Base-by-base conservation (phyloP, 2,888 invertebrate species). In the Coremacera marginata region DNA sequence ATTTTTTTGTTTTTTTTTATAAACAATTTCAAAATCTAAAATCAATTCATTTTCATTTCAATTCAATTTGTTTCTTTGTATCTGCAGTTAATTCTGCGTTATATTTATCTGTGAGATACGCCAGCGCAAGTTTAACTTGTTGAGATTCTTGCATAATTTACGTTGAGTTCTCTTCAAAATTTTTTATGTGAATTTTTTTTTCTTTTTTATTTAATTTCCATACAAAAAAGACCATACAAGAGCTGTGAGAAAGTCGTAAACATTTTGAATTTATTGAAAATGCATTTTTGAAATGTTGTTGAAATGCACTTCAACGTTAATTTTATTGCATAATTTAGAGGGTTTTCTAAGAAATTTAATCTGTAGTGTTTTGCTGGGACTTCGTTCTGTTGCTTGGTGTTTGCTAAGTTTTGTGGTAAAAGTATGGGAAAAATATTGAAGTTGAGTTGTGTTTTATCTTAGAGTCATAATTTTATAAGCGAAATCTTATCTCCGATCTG, bases 321-420 rank as follows among this genome's bases (percentile, higher is more conserved):
- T 75, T 67, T 75, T 55, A 75, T 67, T 57, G 75, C 67, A 75
- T 75, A 67, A 75, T 75, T 75, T 75, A 75, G 75, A 68, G 68
- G 67, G 44, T 67, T 67, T 74, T 67, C 75, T 27, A 55, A 37
- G 75, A 75, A 75, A 68, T 75, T 44, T 34, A 5, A 19, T 34
- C 27, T 27, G 11, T 60, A 70, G 71, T 37, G 37, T 57, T 27
- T n/a, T 25, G 63, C 27, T 31, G 14, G 19, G 8, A 55, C 8
- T 31, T 62, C 62, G 11, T n/a, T n/a, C n/a, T n/a, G n/a, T 11
- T 16, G 27, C 7, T 25, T 14, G 31, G 2, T 44, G 44, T 25
- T 11, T 60, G 25, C 57, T 3, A 3, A 7, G 2, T 19, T 9
- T 0, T n/a, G 31, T 2, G 14, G 31, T 3, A 34, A 16, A 27